Conservation (phyloP, 1,140 invertebrate species). For the Nymphalis io region DNA sequence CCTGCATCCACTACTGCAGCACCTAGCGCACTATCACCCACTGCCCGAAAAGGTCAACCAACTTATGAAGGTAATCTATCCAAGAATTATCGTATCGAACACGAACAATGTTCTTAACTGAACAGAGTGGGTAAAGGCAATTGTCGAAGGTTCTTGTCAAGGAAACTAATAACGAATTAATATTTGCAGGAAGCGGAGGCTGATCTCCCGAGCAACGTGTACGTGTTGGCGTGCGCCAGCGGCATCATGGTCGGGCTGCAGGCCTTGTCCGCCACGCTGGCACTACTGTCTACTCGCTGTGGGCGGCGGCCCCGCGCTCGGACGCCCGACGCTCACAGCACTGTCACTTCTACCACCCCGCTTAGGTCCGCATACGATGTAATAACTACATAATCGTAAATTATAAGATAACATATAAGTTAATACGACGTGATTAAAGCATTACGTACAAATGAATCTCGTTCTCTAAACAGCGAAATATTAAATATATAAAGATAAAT, state of each 20-base stretch:
- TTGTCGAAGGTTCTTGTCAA: too few species aligned
- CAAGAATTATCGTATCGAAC: too few species aligned
- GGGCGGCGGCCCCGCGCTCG: conserved; percentile 3
- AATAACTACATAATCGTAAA: too few species aligned
- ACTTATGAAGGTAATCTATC: conserved; percentile 44
- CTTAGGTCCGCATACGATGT: conserved; percentile 29
- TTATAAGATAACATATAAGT: too few species aligned
- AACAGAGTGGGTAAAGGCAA: too few species aligned
- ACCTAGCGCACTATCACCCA: conserved; percentile 54
- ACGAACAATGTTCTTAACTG: too few species aligned
- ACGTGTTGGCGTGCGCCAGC: conserved; percentile 35
- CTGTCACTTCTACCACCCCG: conserved; percentile 32
- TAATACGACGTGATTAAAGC: too few species aligned
- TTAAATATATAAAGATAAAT: too few species aligned
- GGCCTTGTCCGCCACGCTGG: conserved; percentile 39
- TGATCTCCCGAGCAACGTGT: conserved; percentile 52
- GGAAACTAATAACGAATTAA: background rate
- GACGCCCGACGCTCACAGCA: conserved; percentile 11
- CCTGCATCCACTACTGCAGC: conserved; percentile 52
- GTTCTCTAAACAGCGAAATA: too few species aligned
- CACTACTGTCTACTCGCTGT: conserved; percentile 35
- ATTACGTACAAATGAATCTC: too few species aligned
- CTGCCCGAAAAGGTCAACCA: conserved; percentile 51
- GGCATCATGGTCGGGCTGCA: conserved; percentile 48
- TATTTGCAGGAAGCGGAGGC: conserved; percentile 49